These are phyloP conservation scores for Cheilosia grossa DNA, from an alignment of 2,888 invertebrate species.

Conservation along the genomic window DNA sequence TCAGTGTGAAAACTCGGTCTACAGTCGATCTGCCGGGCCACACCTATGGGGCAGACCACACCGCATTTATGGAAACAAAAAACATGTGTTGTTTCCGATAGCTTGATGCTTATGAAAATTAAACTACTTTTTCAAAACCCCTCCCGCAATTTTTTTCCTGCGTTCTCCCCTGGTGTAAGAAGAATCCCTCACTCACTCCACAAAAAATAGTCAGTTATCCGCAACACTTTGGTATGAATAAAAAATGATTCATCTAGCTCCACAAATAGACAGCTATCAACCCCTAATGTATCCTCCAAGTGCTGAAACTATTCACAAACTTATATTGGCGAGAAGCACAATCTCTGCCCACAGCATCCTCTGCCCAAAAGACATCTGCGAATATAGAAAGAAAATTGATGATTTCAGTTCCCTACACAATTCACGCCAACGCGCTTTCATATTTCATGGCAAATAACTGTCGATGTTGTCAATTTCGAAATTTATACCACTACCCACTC, in stretches of 20 bases:
- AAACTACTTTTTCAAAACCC: no score
- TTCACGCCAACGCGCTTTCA: neutral
- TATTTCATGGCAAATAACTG: neutral
- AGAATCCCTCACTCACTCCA: no score
- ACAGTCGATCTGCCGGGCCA: no score
- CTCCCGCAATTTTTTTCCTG: no score
- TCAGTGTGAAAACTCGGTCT: no score
- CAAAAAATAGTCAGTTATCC: no score
- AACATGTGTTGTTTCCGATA: no score
- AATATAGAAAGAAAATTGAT: neutral
- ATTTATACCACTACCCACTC: neutral
- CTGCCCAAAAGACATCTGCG: neutral
- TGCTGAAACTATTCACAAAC: neutral
- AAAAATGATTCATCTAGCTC: neutral
- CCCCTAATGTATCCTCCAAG: neutral
- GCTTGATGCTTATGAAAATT: no score
- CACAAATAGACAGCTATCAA: neutral
- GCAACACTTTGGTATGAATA: neutral
- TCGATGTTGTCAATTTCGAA: slow-evolving; percentile 1
- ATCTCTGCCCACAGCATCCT: neutral
- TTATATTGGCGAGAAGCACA: neutral
- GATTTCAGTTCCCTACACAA: neutral
- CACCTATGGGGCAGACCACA: no score
- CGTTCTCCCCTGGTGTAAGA: no score
- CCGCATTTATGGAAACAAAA: no score